Percentiles rank a stretch among this genome's conserved stretches.
Conservation (phyloP, 2,888 invertebrate genomes). For the Scrobipalpa costella region DNA sequence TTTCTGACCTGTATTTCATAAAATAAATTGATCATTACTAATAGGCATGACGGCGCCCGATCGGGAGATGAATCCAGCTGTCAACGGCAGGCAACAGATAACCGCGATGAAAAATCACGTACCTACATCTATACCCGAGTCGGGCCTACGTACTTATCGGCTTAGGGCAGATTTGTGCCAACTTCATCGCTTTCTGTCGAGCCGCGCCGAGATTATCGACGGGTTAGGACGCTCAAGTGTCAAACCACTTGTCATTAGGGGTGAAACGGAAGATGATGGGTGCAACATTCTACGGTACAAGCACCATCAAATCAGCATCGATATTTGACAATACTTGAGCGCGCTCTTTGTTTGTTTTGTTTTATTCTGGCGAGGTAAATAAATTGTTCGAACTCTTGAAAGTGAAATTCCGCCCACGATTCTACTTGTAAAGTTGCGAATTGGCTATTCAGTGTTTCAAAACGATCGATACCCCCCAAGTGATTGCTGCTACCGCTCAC, state of each 20-base stretch:
- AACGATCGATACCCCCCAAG: neutral
- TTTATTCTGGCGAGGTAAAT: too few species aligned
- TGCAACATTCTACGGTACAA: neutral
- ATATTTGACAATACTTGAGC: too few species aligned
- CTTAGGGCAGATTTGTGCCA: conserved; percentile 34
- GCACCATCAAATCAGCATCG: too few species aligned
- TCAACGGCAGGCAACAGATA: conserved; percentile 38
- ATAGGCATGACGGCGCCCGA: conserved; percentile 9
- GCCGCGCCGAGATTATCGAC: conserved; percentile 22
- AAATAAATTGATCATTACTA: conserved; percentile 14
- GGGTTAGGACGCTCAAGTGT: neutral
- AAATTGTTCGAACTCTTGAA: too few species aligned
- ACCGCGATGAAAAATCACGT: conserved; percentile 38
- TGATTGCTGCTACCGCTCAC: conserved; percentile 1
- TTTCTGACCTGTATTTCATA: neutral
- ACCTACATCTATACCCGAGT: conserved; percentile 25
- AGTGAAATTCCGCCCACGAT: too few species aligned
- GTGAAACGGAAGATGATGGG: neutral
- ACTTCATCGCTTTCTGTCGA: conserved; percentile 30
- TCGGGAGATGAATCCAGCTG: conserved; percentile 25
- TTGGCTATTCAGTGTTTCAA: neutral
- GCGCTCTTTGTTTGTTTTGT: too few species aligned
- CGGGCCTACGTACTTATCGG: conserved; percentile 32
- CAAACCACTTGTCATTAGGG: conserved; percentile 16
- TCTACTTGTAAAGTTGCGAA: neutral